Conservation (phyloP, 2,888 invertebrate species). For the Heliconius charithonia region DNA sequence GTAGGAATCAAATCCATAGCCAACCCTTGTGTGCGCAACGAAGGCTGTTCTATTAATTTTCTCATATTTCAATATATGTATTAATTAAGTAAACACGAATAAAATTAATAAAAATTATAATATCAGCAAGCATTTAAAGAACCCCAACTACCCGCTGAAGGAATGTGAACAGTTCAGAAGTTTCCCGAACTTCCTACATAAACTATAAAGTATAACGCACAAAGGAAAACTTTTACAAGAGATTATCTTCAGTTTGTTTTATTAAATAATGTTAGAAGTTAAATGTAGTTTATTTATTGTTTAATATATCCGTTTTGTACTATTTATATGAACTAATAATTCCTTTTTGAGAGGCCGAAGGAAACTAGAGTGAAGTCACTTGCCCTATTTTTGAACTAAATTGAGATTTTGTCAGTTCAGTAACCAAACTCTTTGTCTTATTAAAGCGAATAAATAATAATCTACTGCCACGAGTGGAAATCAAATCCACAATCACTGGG, state of each 20-base stretch:
- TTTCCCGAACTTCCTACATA: conserved; percentile 8
- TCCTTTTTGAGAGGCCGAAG: background rate
- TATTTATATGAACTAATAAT: background rate
- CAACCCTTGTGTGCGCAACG: no score
- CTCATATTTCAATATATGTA: background rate
- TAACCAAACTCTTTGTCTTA: no score
- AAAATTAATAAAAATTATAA: no score
- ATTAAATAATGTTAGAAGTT: conserved; percentile 14
- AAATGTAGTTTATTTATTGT: background rate
- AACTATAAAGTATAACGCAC: conserved; percentile 20
- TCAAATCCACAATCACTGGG: no score
- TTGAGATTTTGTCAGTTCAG: no score
- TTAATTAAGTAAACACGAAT: background rate
- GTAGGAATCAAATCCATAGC: no score
- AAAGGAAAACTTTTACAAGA: conserved; percentile 27
- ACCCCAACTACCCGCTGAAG: background rate
- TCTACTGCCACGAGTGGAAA: background rate
- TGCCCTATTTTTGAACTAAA: no score
- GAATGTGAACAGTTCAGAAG: conserved; percentile 11
- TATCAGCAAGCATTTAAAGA: background rate
- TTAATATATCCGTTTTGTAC: background rate
- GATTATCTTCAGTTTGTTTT: conserved; percentile 25
- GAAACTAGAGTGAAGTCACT: no score
- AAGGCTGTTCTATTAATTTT: no score
- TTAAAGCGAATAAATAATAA: background rate